Evolutionary conservation across 2,797 vertebrate genomes (phyloP).

Genomic region (Gobionotothen gibberifrons): DNA sequence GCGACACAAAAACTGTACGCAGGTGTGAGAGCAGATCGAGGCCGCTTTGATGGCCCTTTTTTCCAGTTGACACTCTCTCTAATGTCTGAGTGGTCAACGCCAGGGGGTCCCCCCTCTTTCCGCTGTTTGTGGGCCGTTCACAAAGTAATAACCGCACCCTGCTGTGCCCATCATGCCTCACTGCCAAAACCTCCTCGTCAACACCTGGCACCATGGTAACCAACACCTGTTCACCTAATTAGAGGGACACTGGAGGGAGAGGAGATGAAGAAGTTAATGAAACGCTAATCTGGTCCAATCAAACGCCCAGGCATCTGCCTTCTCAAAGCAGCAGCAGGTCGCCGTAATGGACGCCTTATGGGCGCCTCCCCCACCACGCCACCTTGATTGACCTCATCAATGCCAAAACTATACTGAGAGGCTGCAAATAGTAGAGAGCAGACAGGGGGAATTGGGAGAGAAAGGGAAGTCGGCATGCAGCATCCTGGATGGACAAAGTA

Average conservation of each 20-base stretch:
- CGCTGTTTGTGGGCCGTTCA: conserved; percentile 42
- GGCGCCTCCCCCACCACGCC: conserved; percentile 45
- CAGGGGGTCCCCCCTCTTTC: conserved; percentile 19
- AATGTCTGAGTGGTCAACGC: conserved; percentile 57
- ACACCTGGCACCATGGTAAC: conserved; percentile 73
- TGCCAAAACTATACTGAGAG: conserved; percentile 32
- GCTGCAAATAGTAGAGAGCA: conserved; percentile 1
- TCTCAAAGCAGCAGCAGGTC: conserved; percentile 40
- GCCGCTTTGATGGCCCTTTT: conserved; percentile 52
- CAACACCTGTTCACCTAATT: conserved; percentile 77
- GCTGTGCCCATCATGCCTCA: conserved; percentile 53
- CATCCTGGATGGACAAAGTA: conserved; percentile 47
- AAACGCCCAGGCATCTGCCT: conserved; percentile 54
- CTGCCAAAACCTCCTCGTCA: conserved; percentile 67
- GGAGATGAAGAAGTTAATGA: conserved; percentile 68
- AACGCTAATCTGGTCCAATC: conserved; percentile 70
- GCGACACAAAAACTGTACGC: conserved; percentile 22
- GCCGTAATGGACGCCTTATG: conserved; percentile 64
- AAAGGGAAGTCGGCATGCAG: conserved; percentile 8
- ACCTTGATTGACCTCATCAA: conserved; percentile 63
- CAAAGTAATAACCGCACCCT: conserved; percentile 52
- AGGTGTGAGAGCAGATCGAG: conserved; percentile 22
- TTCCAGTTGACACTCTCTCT: conserved; percentile 52
- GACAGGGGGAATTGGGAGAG: conserved; percentile 7
- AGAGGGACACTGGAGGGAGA: conserved; percentile 65